These are phyloP conservation scores for Agrypnia vestita DNA, from an alignment of 1,140 invertebrate genomes.

Conservation along the genomic window DNA sequence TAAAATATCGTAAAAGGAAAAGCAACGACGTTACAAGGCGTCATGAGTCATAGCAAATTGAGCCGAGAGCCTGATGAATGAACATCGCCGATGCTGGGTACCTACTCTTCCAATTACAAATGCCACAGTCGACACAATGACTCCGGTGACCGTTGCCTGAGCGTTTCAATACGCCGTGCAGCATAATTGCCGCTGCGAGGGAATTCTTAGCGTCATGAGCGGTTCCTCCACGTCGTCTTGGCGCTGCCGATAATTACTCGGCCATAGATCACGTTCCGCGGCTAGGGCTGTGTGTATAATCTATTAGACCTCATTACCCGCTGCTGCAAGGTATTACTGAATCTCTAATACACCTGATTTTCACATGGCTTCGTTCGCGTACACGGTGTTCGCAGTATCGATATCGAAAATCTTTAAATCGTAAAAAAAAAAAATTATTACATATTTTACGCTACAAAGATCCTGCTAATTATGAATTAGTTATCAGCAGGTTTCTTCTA, in stretches of 20 bases:
- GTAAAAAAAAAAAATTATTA: no score
- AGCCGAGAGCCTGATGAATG: no score
- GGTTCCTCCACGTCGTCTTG: neutral
- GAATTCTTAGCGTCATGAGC: neutral
- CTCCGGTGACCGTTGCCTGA: conserved; percentile 12
- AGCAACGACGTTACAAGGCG: conserved; percentile 1
- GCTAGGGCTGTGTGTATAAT: neutral
- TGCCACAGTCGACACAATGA: conserved; percentile 28
- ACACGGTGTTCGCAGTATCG: neutral
- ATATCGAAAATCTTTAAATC: neutral
- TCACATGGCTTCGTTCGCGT: conserved; percentile 14
- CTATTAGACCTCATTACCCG: conserved; percentile 9
- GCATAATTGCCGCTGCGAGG: neutral
- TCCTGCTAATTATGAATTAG: no score
- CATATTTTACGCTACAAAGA: no score
- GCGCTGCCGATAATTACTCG: neutral
- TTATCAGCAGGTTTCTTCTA: no score
- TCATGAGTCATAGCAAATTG: no score
- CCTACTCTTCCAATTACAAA: neutral
- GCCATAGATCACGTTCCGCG: conserved; percentile 13
- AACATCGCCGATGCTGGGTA: no score
- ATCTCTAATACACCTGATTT: conserved; percentile 24
- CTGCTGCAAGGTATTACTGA: neutral
- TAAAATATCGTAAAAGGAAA: neutral
- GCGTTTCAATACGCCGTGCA: neutral